These are phyloP conservation scores for Mystacides longicornis DNA, from an alignment of 2,888 invertebrate genomes.

Conservation along the genomic window DNA sequence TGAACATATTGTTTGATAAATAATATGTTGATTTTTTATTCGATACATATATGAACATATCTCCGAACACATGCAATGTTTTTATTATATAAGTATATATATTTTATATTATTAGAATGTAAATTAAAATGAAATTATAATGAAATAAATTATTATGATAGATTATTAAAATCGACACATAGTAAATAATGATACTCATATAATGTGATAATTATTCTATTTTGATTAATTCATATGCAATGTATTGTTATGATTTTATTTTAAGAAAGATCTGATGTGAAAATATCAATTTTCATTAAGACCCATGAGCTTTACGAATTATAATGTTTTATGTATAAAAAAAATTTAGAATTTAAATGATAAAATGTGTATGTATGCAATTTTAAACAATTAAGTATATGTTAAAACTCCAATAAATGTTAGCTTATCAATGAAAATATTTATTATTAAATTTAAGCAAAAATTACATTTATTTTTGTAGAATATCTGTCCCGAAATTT, in stretches of 20 bases:
- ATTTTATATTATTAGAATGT: too few relatives aligned
- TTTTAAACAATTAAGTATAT: not conserved
- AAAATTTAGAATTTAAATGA: not conserved
- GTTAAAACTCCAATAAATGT: conserved; percentile 13
- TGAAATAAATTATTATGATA: conserved; percentile 3
- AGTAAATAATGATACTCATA: not conserved
- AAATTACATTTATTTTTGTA: too few relatives aligned
- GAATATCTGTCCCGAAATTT: too few relatives aligned
- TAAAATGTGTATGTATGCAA: not conserved
- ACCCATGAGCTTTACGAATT: conserved; percentile 14
- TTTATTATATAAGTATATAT: too few relatives aligned
- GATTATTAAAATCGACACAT: not conserved
- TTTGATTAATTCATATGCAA: not conserved
- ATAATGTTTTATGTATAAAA: conserved; percentile 9
- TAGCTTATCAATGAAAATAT: conserved; percentile 20
- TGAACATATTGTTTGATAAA: too few relatives aligned
- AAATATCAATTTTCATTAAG: not conserved
- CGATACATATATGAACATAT: too few relatives aligned
- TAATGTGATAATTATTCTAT: not conserved
- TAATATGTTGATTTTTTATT: too few relatives aligned
- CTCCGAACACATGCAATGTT: too few relatives aligned
- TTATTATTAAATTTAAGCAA: too few relatives aligned
- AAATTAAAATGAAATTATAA: not conserved
- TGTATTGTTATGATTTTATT: not conserved
- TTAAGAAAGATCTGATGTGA: not conserved